Evolutionary conservation across 2,888 invertebrate species (phyloP), one percentile per base, ranked within the genome.

Genomic region (Tricholauxania praeusta): DNA sequence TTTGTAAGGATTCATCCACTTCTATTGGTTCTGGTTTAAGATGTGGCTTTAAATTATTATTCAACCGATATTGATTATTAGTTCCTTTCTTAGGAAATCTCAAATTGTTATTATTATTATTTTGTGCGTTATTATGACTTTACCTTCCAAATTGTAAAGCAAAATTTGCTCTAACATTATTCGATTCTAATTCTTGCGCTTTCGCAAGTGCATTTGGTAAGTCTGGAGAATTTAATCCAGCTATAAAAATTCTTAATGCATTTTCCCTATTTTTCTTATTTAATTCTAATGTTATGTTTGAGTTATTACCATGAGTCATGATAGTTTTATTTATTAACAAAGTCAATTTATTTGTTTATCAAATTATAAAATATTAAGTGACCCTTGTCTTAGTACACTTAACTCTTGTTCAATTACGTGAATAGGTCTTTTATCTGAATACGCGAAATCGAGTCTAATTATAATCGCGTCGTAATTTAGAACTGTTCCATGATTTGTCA

Each of bases 401-500:
- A n/a, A n/a, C n/a, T n/a, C n/a, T n/a, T n/a, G n/a, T n/a, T n/a
- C n/a, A n/a, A n/a, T n/a, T n/a, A n/a, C n/a, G n/a, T n/a, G n/a
- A n/a, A n/a, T n/a, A n/a, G n/a, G n/a, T n/a, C n/a, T n/a, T n/a
- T n/a, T n/a, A n/a, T n/a, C n/a, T n/a, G n/a, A n/a, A n/a, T n/a
- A n/a, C n/a, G n/a, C n/a, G n/a, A n/a, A n/a, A n/a, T n/a, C n/a
- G n/a, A n/a, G n/a, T n/a, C n/a, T n/a, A n/a, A n/a, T n/a, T n/a
- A n/a, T n/a, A n/a, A n/a, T n/a, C n/a, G n/a, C n/a, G n/a, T n/a
- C n/a, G n/a, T n/a, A n/a, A n/a, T n/a, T n/a, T 19, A 75, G 10
- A 14, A 75, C 74, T 5, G 74, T 72, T 4, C 74, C 74, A 32
- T 76, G 72, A 52, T 76, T 74, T 0, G 71, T 64, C 10, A 74